phyloP scores from a whole-genome alignment of 1,140 invertebrate species.

The Panagrolaimus sp. region DNA sequence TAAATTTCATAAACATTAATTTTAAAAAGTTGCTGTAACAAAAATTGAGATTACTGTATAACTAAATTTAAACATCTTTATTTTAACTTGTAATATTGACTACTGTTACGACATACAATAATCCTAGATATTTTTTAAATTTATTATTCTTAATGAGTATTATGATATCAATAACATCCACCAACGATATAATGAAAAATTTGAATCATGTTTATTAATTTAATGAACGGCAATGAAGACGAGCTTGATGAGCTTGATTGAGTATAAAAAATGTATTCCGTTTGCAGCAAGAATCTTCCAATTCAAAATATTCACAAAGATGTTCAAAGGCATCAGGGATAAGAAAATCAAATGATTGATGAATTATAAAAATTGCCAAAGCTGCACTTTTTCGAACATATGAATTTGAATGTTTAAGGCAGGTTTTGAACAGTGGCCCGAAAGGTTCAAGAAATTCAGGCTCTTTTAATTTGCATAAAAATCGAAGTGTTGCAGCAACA shows the following conservation, averaged over 20 bases:
- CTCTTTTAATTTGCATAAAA: slow-evolving; percentile 88
- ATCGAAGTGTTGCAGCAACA: slow-evolving; percentile 87
- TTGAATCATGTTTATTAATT: slow-evolving; percentile 93
- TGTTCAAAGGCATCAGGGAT: slow-evolving; percentile 97
- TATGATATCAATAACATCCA: no score
- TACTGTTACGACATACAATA: no score
- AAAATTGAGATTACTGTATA: no score
- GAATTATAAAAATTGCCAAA: slow-evolving; percentile 96
- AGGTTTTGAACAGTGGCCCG: slow-evolving; percentile 85
- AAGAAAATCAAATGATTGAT: slow-evolving; percentile 79
- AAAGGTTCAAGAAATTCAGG: slow-evolving; percentile 92
- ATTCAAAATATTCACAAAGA: slow-evolving; percentile 86
- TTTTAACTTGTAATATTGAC: no score
- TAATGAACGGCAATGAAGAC: slow-evolving; percentile 75
- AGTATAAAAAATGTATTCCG: slow-evolving; percentile 98
- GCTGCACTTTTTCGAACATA: slow-evolving; percentile 97
- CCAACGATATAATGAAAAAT: slow-evolving; percentile 95
- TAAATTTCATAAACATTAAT: no score
- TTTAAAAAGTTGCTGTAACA: no score
- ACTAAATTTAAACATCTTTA: no score
- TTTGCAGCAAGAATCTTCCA: slow-evolving; percentile 96
- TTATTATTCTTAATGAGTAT: slow-evolving; percentile 98
- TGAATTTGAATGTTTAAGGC: slow-evolving; percentile 92
- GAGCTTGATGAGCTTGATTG: slow-evolving; percentile 78
- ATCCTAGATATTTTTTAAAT: no score